Percentiles rank a stretch among this genome's conserved stretches.
phyloP scores from a whole-genome alignment of 1,140 invertebrate genomes.

The Pissodes strobi region DNA sequence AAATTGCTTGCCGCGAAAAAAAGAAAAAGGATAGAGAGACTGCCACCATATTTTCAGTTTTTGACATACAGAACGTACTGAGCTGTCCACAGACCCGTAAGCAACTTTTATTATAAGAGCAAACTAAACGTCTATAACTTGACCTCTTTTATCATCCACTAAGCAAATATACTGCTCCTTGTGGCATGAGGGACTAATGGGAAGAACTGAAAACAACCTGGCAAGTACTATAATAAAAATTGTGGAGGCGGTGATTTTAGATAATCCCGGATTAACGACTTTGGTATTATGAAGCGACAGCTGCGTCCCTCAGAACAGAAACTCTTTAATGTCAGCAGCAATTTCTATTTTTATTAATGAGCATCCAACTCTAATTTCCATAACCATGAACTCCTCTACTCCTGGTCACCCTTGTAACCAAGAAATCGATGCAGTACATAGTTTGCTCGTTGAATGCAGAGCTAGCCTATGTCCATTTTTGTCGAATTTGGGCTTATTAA shows the following conservation, averaged over 20 bases:
- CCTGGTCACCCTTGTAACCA: no score
- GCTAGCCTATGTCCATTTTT: no score
- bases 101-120: conserved; percentile 36
- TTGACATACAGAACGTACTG: conserved; percentile 44
- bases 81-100: conserved; percentile 31
- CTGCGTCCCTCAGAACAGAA: no score
- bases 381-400: no score
- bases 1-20: no score
- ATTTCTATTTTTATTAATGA: no score
- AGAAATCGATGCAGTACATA: no score
- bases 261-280: conserved; percentile 24
- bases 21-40: conserved; percentile 5
- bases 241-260: conserved; percentile 31
- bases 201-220: conserved; percentile 42
- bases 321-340: no score
- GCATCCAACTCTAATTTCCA: no score
- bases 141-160: conserved; percentile 34
- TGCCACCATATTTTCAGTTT: no score
- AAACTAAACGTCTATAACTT: conserved; percentile 45
- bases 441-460: no score
- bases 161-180: conserved; percentile 40
- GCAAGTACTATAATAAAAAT: conserved; percentile 45
- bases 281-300: conserved; percentile 41
- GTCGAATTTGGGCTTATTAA: no score
- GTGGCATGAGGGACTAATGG: conserved; percentile 36